Conservation (phyloP, 1,140 invertebrate genomes). For the Palaemon carinicauda region DNA sequence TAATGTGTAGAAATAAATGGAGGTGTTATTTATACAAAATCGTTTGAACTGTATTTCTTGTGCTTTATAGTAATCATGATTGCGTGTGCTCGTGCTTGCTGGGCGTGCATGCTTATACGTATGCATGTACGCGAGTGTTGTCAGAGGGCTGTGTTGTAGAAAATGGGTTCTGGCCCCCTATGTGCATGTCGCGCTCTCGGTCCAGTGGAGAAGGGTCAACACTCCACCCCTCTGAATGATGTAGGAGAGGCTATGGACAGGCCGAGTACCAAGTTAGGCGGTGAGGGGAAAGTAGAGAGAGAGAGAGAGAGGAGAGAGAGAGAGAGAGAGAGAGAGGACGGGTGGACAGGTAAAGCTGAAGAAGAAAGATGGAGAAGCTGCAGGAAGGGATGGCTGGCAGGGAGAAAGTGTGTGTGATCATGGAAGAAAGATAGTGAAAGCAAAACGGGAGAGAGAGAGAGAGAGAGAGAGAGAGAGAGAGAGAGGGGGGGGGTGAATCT, state of each 20-base stretch:
- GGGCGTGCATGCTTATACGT: not conserved
- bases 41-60: too few relatives aligned
- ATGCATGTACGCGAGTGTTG: not conserved
- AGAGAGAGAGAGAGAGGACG: not conserved
- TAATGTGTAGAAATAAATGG: too few relatives aligned
- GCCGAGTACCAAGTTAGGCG: conserved; percentile 51
- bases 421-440: too few relatives aligned
- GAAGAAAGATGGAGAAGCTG: too few relatives aligned
- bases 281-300: conserved; percentile 27
- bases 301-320: not conserved
- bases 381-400: too few relatives aligned
- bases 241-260: conserved; percentile 48
- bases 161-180: not conserved
- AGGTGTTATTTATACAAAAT: too few relatives aligned
- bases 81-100: not conserved
- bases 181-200: not conserved
- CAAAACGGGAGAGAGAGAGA: too few relatives aligned
- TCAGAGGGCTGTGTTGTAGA: not conserved
- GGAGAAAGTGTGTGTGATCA: too few relatives aligned
- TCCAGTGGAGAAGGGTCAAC: conserved; percentile 24
- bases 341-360: not conserved
- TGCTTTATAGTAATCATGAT: too few relatives aligned
- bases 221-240: conserved; percentile 42
- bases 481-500: too few relatives aligned
- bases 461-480: too few relatives aligned